A percentile compares a stretch with the other conserved stretches of the same genome.
These are phyloP conservation scores for Deroplatys truncata DNA, from an alignment of 2,888 invertebrate species.

Conservation along the genomic window DNA sequence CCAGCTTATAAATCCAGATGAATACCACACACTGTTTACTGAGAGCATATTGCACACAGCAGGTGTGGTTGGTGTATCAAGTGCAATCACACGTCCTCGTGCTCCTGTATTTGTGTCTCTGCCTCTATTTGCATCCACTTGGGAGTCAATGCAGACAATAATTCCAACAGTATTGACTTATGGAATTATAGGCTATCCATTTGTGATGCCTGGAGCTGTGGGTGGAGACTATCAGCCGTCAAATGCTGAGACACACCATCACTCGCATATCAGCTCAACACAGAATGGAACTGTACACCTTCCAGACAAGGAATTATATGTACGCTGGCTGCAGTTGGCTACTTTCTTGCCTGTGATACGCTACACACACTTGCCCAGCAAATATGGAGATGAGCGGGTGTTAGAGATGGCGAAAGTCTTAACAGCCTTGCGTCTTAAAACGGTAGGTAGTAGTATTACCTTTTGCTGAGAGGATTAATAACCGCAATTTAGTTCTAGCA, in stretches of 20 bases:
- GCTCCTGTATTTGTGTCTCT: slow-evolving; percentile 83
- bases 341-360: slow-evolving; percentile 90
- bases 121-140: slow-evolving; percentile 80
- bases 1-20: slow-evolving; percentile 72
- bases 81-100: slow-evolving; percentile 74
- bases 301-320: slow-evolving; percentile 77
- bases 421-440: slow-evolving; percentile 67
- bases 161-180: slow-evolving; percentile 85
- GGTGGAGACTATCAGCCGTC: slow-evolving; percentile 80
- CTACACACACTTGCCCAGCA: slow-evolving; percentile 84
- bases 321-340: slow-evolving; percentile 86
- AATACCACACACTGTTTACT: slow-evolving; percentile 71
- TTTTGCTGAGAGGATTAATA: background rate
- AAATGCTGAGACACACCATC: background rate
- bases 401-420: slow-evolving; percentile 72
- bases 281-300: slow-evolving; percentile 39
- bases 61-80: slow-evolving; percentile 72
- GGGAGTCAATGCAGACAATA: slow-evolving; percentile 78
- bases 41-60: slow-evolving; percentile 57
- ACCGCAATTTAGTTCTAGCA: slow-evolving; percentile 3
- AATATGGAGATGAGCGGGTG: slow-evolving; percentile 75
- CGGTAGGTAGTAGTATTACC: slow-evolving; percentile 47
- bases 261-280: background rate
- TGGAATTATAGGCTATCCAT: slow-evolving; percentile 88
- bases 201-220: slow-evolving; percentile 88